Evolutionary conservation across 2,888 invertebrate genomes (phyloP), one percentile per base, ranked within the genome.

Genomic region (Ceriagrion tenellum): DNA sequence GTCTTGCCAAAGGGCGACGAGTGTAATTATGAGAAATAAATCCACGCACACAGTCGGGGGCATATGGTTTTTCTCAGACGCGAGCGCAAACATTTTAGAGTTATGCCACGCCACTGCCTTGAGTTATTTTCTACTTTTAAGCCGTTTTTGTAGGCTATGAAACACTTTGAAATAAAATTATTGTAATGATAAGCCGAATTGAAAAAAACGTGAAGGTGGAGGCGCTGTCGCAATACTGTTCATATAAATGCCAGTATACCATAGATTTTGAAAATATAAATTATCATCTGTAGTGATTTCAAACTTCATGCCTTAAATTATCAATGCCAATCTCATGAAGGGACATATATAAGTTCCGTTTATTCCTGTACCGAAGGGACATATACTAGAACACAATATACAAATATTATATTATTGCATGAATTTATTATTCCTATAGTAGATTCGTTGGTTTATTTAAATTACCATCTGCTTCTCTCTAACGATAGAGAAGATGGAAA

Each of bases 1-100:
- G 26, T 47, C 40, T 35, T 69, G 69, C n/a, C 74, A 59, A 69
- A 47, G 93, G 81, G 59, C 47, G 47, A 93, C 69, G 26, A 40
- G 93, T 74, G 93, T 74, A 93, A 93, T 93, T 93, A 93, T 69
- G 63, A 47, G 47, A 69, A 47, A 69, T 93, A 93, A 93, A 93
- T 74, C 69, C 47, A 69, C n/a, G 93, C 63, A 59, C 63, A 26
- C 69, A 40, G 81, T 81, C 35, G 35, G 81, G 16, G n/a, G 81
- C 35, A 81, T 91, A 59, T 47, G n/a, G 35, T 81, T 81, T 81
- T 81, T 0, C 20, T 16, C 47, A 69, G 91, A 40, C 91, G 55
- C 93, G 47, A 6, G 74, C 55, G 55, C 89, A 89, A 93, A 55
- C 93, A 69, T 16, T 74, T 74, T 74, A 26, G 59, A 93, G 59